phyloP scores from a whole-genome alignment of 1,140 invertebrate species.

The Caenorhabditis inopinata region DNA sequence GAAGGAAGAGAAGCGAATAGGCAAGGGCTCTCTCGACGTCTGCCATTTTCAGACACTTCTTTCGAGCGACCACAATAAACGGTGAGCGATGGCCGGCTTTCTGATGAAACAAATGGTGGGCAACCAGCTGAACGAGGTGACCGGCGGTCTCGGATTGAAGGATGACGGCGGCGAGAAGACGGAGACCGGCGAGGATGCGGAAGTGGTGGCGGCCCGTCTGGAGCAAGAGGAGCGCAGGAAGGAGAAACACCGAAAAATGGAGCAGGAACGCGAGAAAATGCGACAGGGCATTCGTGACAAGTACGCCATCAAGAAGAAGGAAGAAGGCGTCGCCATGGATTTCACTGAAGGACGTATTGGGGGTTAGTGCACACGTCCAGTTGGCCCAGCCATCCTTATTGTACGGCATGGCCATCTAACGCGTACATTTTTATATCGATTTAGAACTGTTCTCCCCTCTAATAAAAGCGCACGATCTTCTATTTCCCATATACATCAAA shows the following conservation, averaged over 20 bases:
- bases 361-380: conserved; percentile 39
- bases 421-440: too few species aligned
- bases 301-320: conserved; percentile 68
- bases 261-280: conserved; percentile 95
- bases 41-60: too few species aligned
- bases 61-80: not conserved
- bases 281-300: conserved; percentile 95
- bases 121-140: conserved; percentile 60
- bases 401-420: too few species aligned
- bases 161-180: conserved; percentile 55
- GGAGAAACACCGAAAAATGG: conserved; percentile 82
- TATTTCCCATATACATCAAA: too few species aligned
- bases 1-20: too few species aligned
- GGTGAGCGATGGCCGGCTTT: conserved; percentile 42
- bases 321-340: conserved; percentile 52
- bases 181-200: conserved; percentile 58
- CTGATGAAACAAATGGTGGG: conserved; percentile 62
- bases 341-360: conserved; percentile 61
- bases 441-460: too few species aligned
- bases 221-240: conserved; percentile 70
- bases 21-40: too few species aligned
- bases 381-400: too few species aligned
- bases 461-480: too few species aligned
- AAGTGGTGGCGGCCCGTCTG: conserved; percentile 68
- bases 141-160: conserved; percentile 57